These are phyloP conservation scores for Gnathonemus echidnorhynchus DNA, from an alignment of 2,113 vertebrate genomes.

Conservation along the genomic window DNA sequence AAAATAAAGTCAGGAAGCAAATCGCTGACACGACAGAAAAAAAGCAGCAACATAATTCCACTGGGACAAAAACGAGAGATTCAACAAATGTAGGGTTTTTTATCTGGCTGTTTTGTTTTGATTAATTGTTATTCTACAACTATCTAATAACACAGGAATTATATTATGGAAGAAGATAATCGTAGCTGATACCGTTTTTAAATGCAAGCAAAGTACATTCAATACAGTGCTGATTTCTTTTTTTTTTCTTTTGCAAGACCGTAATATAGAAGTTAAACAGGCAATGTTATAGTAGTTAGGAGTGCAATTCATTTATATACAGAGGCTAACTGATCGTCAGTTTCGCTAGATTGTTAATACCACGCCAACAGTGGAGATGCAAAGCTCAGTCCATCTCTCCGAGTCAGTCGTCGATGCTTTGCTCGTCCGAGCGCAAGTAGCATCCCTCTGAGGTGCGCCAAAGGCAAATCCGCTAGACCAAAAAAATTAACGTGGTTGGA, in stretches of 20 bases:
- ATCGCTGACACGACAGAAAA: background rate
- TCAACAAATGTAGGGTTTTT: background rate
- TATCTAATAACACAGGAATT: conserved; percentile 11
- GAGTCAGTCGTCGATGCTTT: background rate
- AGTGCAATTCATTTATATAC: conserved; percentile 25
- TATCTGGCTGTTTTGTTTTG: conserved; percentile 1
- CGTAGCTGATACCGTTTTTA: background rate
- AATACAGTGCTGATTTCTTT: conserved; percentile 14
- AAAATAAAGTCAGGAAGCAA: background rate
- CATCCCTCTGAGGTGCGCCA: background rate
- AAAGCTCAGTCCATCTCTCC: background rate
- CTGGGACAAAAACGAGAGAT: background rate
- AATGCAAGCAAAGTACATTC: conserved; percentile 28
- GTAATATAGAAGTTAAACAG: conserved; percentile 23
- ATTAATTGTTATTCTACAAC: background rate
- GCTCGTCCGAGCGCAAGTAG: background rate
- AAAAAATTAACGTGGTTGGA: background rate
- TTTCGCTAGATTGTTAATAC: background rate
- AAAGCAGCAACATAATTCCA: background rate
- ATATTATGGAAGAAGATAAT: conserved; percentile 12
- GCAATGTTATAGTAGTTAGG: conserved; percentile 16
- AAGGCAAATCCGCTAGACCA: background rate
- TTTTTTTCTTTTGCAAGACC: conserved; percentile 18
- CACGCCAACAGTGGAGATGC: background rate
- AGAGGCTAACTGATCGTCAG: background rate